Evolutionary conservation across 2,113 vertebrate genomes (phyloP), one percentile per base, ranked within the genome.

Genomic region (Lucifuga dentata): DNA sequence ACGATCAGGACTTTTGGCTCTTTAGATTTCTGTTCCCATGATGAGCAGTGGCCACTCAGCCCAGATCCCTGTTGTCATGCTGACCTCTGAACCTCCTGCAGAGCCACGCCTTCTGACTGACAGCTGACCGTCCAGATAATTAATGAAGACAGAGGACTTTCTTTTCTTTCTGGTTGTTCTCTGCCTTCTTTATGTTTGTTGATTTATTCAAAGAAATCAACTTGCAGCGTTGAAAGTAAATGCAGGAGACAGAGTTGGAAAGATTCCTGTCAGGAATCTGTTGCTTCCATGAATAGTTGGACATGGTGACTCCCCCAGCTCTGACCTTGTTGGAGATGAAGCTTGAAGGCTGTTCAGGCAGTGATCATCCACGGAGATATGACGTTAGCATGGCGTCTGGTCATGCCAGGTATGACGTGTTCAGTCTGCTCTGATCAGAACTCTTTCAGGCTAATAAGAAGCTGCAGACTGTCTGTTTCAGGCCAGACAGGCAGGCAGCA

Each of bases 1-100:
- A 46, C 45, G 57, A 65, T 76, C 53, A 51, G 40, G 35, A 51
- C 45, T 62, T 52, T 23, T 55, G 56, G 58, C 43, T 63, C 29
- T 64, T 57, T 17, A 43, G 69, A 49, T 48, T 41, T 38, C 43
- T 59, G 19, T 52, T 62, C 61, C 35, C 50, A 11, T 55, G 58
- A 44, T 29, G 51, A 23, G 26, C 29, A 65, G 17, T 20, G 16
- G 32, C 45, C 39, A 17, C 4, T 3, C 23, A 16, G 63, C 41
- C 41, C 7, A 32, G 68, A 48, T 51, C 45, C 33, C 17, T 59
- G 12, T 26, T 11, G 12, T 33, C 10, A n/a, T 17, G 23, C 16
- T 66, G 8, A 21, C 8, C 39, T 6, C 21, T 49, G 38, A 43
- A 59, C 46, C 26, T 9, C 24, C 40, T 26, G 12, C 8, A 52